phyloP scores from a whole-genome alignment of 2,797 vertebrate genomes.

The Tarsius wallacei region DNA sequence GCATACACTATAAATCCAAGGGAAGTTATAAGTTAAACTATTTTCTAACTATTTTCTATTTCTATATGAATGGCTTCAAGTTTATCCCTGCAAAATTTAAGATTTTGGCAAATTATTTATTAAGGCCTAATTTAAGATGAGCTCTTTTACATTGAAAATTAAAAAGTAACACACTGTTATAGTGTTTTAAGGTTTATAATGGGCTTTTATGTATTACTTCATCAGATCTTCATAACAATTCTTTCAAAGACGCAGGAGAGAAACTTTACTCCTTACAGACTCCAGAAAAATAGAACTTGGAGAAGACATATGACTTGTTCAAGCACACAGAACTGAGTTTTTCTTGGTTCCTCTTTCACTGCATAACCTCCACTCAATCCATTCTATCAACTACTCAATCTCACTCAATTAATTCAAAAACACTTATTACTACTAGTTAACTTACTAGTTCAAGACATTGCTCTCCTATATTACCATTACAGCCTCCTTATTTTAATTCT shows the following conservation, averaged over 20 bases:
- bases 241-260: conserved; percentile 38
- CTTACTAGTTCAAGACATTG: conserved; percentile 8
- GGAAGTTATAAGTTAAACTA: conserved; percentile 53
- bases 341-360: background rate
- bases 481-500: background rate
- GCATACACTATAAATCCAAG: conserved; percentile 12
- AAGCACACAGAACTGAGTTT: conserved; percentile 1
- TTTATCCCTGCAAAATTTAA: conserved; percentile 54
- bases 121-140: conserved; percentile 53
- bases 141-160: conserved; percentile 49
- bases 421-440: background rate
- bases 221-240: conserved; percentile 58
- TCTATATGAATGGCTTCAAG: background rate
- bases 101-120: conserved; percentile 54
- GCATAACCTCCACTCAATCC: background rate
- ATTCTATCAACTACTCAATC: background rate
- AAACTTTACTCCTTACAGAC: conserved; percentile 22
- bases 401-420: conserved; percentile 13
- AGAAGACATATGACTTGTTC: background rate
- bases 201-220: conserved; percentile 4
- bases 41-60: background rate
- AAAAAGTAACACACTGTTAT: background rate
- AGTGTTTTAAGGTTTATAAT: conserved; percentile 54
- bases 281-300: conserved; percentile 1
- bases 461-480: background rate